A percentile compares a stretch with the other conserved stretches of the same genome.
Evolutionary conservation across 2,113 vertebrate genomes (phyloP).

Genomic region (Rhinoptilus africanus): DNA sequence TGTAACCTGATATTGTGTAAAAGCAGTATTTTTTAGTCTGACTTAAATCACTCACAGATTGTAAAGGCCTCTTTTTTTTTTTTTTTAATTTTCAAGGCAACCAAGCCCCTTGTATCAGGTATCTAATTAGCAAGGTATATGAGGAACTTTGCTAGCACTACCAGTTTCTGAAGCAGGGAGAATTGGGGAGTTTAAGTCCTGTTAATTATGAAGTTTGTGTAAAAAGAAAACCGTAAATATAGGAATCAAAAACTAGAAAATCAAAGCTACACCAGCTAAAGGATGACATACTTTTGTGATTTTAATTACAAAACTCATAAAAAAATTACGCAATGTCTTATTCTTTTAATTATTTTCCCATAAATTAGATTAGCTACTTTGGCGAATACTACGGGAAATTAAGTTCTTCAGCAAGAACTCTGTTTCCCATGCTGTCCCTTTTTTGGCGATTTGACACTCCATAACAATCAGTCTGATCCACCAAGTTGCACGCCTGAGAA

Average conservation of each 20-base stretch:
- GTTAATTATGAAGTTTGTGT: background rate
- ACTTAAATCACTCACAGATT: constrained; percentile 25
- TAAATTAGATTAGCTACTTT: background rate
- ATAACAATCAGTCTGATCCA: background rate
- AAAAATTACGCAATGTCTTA: background rate
- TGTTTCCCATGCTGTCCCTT: background rate
- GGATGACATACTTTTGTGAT: background rate
- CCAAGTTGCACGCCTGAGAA: background rate
- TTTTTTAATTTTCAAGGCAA: background rate
- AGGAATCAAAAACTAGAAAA: background rate
- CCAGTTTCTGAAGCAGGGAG: background rate
- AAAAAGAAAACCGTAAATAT: background rate
- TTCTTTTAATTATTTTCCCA: background rate
- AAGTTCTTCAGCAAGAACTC: background rate
- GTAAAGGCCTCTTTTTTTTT: background rate
- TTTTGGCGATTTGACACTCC: background rate
- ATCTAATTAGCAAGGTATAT: background rate
- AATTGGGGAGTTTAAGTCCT: background rate
- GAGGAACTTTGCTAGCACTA: background rate
- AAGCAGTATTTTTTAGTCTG: background rate
- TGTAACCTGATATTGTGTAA: constrained; percentile 11
- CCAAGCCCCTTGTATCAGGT: background rate
- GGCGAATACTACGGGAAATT: background rate
- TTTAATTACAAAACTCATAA: background rate
- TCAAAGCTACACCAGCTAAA: background rate